Conservation (phyloP, 2,888 invertebrate genomes). For the Abrostola triplasia region DNA sequence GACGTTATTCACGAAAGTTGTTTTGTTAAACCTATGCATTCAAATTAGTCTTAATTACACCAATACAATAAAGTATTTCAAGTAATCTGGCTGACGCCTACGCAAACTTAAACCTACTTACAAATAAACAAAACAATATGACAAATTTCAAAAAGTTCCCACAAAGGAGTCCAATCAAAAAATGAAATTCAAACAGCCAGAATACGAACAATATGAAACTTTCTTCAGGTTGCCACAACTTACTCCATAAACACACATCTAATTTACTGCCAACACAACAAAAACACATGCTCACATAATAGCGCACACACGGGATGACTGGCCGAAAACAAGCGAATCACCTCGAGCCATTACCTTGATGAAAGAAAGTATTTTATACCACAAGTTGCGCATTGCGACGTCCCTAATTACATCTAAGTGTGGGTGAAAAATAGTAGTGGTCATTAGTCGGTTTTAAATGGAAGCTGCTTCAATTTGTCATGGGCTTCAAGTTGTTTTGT, state of each 20-base stretch:
- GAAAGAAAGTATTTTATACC: slow-evolving; percentile 77
- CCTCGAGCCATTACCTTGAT: slow-evolving; percentile 74
- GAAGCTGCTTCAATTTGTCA: slow-evolving; percentile 29
- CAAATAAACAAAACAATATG: no score
- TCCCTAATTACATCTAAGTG: slow-evolving; percentile 66
- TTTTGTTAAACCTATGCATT: no score
- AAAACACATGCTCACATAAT: slow-evolving; percentile 31
- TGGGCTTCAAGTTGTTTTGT: slow-evolving; percentile 1
- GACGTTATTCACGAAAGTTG: no score
- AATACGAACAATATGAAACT: not conserved
- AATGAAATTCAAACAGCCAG: no score
- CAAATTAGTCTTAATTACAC: no score
- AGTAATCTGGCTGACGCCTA: no score
- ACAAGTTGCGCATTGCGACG: slow-evolving; percentile 62
- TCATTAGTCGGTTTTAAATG: slow-evolving; percentile 35
- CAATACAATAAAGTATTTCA: no score
- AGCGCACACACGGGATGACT: slow-evolving; percentile 57
- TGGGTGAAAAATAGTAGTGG: slow-evolving; percentile 55
- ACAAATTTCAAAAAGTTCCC: no score
- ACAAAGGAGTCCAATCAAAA: no score
- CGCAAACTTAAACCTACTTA: no score
- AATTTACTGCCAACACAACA: slow-evolving; percentile 40
- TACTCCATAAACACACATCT: slow-evolving; percentile 13
- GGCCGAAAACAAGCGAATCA: slow-evolving; percentile 66
- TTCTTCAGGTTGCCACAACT: not conserved